phyloP scores from a whole-genome alignment of 1,140 invertebrate genomes.

The Cydia amplana region DNA sequence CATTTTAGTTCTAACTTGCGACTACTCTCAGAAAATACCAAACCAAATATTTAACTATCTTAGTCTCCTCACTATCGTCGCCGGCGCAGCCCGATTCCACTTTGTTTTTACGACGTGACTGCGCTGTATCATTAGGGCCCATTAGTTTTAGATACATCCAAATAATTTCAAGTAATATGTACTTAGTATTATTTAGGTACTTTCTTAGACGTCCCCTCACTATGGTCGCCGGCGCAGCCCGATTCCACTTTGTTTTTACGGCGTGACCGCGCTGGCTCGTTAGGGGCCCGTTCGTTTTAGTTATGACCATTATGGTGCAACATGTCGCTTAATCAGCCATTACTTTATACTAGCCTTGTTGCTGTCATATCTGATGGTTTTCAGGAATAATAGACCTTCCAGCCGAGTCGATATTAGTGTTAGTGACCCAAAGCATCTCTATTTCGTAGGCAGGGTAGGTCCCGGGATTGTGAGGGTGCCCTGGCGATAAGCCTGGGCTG shows the following conservation, averaged over 20 bases:
- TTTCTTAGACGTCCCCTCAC: neutral
- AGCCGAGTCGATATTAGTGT: too few relatives aligned
- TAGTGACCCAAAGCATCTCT: too few relatives aligned
- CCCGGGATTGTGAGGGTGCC: too few relatives aligned
- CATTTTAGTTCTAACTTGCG: too few relatives aligned
- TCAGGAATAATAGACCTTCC: neutral
- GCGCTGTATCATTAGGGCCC: neutral
- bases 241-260: constrained; percentile 15
- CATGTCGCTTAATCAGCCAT: constrained; percentile 11
- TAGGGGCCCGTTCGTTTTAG: constrained; percentile 6
- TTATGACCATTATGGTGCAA: constrained; percentile 14
- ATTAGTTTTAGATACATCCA: neutral
- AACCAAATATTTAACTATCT: too few relatives aligned
- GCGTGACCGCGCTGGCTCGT: constrained; percentile 9
- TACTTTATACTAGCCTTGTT: neutral
- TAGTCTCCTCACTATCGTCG: neutral
- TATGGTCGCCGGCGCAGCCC: constrained; percentile 1
- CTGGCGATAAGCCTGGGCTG: too few relatives aligned
- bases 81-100: constrained; percentile 4
- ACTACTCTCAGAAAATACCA: too few relatives aligned
- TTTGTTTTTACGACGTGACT: constrained; percentile 15
- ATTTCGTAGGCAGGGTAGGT: too few relatives aligned
- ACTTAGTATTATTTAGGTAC: too few relatives aligned
- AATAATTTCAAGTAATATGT: too few relatives aligned
- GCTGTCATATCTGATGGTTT: neutral